phyloP scores from a whole-genome alignment of 2,113 vertebrate species.

The Tupaia chinensis region DNA sequence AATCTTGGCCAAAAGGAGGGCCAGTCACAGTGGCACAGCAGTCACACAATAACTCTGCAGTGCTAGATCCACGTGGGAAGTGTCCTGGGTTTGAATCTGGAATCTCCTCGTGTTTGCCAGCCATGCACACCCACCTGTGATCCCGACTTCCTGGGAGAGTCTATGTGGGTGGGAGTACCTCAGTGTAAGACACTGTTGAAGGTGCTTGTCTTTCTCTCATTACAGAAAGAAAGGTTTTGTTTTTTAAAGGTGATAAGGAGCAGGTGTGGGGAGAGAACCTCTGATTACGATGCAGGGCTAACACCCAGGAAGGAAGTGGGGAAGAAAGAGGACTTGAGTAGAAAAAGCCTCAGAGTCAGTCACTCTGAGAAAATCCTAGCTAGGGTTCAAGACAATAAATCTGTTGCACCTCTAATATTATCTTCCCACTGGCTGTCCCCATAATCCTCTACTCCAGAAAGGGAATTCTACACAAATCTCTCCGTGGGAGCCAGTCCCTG shows the following conservation, averaged over 20 bases:
- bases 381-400: not conserved
- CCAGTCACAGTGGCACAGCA: too few species aligned
- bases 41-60: too few species aligned
- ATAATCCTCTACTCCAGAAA: not conserved
- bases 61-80: too few species aligned
- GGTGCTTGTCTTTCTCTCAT: too few species aligned
- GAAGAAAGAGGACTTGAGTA: not conserved
- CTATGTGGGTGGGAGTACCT: too few species aligned
- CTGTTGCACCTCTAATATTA: not conserved
- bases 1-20: too few species aligned
- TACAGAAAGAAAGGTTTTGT: too few species aligned
- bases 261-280: not conserved
- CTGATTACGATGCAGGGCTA: not conserved
- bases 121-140: too few species aligned
- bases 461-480: not conserved
- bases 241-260: not conserved
- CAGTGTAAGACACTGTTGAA: too few species aligned
- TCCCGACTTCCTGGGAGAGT: too few species aligned
- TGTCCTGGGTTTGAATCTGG: too few species aligned
- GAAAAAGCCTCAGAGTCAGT: not conserved
- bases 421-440: not conserved
- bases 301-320: not conserved
- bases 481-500: not conserved
- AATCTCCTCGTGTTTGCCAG: too few species aligned
- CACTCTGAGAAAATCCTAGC: not conserved